A percentile compares a stretch with the other conserved stretches of the same genome.
Conservation (phyloP, 1,140 invertebrate genomes). For the Ladona fulva region DNA sequence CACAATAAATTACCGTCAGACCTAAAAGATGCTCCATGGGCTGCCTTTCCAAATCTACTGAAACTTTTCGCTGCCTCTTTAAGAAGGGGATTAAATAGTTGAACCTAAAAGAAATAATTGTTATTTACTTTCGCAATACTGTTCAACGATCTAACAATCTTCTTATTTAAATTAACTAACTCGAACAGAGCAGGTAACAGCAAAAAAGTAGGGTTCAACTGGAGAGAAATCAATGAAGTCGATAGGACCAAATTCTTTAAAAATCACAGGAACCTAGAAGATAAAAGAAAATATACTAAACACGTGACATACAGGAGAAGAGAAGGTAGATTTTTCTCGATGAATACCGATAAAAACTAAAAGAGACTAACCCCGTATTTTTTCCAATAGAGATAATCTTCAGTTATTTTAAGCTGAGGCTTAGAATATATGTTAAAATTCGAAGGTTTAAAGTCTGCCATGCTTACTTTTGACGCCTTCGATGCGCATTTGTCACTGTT, state of each 20-base stretch:
- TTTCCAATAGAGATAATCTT: conserved; percentile 78
- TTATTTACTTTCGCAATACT: conserved; percentile 10
- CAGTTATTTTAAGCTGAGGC: conserved; percentile 53
- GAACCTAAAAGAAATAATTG: conserved; percentile 40
- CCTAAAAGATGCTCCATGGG: conserved; percentile 78
- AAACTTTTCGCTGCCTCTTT: conserved; percentile 76
- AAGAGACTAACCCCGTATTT: conserved; percentile 56
- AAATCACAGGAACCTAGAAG: conserved; percentile 69
- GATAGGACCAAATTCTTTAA: conserved; percentile 87
- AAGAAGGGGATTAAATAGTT: conserved; percentile 84
- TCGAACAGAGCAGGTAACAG: conserved; percentile 80
- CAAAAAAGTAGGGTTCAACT: conserved; percentile 76
- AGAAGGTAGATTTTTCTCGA: neutral
- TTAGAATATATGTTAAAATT: conserved; percentile 62
- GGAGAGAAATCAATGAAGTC: conserved; percentile 87
- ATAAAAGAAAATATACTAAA: conserved; percentile 22
- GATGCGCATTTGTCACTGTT: too few species aligned
- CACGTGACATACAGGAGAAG: conserved; percentile 15
- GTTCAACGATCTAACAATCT: neutral
- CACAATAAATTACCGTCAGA: conserved; percentile 76
- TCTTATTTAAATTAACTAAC: too few species aligned
- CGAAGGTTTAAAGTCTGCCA: conserved; percentile 60
- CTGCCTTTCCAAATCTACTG: conserved; percentile 74
- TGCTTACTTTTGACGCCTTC: conserved; percentile 23
- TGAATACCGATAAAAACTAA: conserved; percentile 14